Conservation (phyloP, 2,797 vertebrate species). For the Muraenolepis orangiensis region DNA sequence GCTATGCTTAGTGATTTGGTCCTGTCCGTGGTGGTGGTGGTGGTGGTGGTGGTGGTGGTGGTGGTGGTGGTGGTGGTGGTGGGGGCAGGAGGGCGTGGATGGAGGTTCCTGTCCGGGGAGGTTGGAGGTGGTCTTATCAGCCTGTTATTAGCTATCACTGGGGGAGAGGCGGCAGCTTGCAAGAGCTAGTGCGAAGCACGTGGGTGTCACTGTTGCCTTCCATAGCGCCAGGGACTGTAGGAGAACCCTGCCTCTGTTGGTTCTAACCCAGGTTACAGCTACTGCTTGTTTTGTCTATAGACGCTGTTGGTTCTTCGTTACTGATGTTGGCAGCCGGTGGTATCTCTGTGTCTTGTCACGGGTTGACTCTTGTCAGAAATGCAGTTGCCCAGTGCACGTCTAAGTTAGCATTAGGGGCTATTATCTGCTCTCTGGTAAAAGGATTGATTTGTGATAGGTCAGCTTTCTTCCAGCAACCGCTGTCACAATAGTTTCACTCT, state of each 20-base stretch:
- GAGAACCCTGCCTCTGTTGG: conserved; percentile 14
- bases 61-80: neutral
- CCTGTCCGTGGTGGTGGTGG: conserved; percentile 1
- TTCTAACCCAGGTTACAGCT: conserved; percentile 7
- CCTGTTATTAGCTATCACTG: conserved; percentile 16
- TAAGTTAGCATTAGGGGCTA: conserved; percentile 43
- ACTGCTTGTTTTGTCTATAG: conserved; percentile 12
- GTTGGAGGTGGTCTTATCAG: conserved; percentile 3
- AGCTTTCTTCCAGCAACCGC: conserved; percentile 58
- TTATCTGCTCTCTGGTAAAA: conserved; percentile 37
- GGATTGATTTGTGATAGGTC: conserved; percentile 60
- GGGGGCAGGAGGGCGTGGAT: neutral
- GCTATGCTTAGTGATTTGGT: conserved; percentile 4
- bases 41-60: neutral
- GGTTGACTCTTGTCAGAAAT: conserved; percentile 25
- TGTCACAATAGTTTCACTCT: conserved; percentile 62
- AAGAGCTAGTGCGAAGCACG: conserved; percentile 23
- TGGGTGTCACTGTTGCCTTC: conserved; percentile 39
- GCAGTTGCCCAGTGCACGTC: conserved; percentile 24
- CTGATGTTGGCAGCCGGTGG: conserved; percentile 3
- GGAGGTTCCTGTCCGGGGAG: neutral
- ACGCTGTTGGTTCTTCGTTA: conserved; percentile 34
- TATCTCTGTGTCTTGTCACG: conserved; percentile 10
- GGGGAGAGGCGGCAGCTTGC: conserved; percentile 32
- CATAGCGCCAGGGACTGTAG: conserved; percentile 19